Base-by-base conservation (phyloP, 2,888 invertebrate genomes). In the Drepanosiphum platanoidis region DNA sequence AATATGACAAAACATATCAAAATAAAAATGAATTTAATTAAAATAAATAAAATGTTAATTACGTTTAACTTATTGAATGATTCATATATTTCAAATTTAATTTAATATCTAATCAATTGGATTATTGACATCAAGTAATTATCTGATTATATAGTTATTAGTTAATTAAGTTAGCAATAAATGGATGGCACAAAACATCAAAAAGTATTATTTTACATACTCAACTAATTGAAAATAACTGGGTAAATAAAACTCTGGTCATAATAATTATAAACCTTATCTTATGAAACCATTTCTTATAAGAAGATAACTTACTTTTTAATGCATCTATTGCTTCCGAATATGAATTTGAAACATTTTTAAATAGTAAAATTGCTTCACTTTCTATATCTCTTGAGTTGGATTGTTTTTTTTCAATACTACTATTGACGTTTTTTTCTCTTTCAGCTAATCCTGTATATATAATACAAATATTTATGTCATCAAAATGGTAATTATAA, bases 331-430 rank as follows among this genome's bases (percentile, higher is more conserved):
- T 39, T 58, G 77, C 84, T 30, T 84, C 75, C 27, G 84, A 84
- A 39, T 84, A 84, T 9, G 77, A 77, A 58, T 58, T n/a, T 52
- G 84, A 77, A 58, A 84, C 84, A 58, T 77, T 13, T 52, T 84
- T 77, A n/a, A 58, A 15, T 52, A 84, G 32, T n/a, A 39, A 3
- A 52, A 52, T 30, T 22, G 84, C 84, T 70, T 84, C 77, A 39
- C 13, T 68, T n/a, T 42, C 77, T n/a, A 84, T 77, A 15, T 34
- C 58, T 36, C 22, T 58, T 30, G 36, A 5, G 15, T 68, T 52
- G 0, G 58, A 52, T 39, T 7, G 22, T 1, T 75, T 27, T n/a
- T 70, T 84, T 52, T 52, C 75, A 83, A 11, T 66, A 8, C 27
- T 66, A 34, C 15, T 75, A 11, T 34, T 72, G 39, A 32, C 39